phyloP scores from a whole-genome alignment of 2,113 vertebrate species.

The Illadopsis cleaveri region DNA sequence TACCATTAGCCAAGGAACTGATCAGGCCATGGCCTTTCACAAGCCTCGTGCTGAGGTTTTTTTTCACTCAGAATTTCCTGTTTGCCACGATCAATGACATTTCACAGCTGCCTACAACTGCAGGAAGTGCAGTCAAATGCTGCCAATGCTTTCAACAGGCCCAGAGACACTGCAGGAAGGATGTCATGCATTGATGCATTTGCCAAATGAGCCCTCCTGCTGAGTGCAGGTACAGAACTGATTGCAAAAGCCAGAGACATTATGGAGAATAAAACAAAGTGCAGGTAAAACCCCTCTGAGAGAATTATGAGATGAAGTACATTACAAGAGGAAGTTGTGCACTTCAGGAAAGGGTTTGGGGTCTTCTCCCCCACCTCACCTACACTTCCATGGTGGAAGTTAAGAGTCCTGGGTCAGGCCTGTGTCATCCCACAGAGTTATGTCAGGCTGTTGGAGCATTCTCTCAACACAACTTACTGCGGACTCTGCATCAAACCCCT shows the following conservation, averaged over 20 bases:
- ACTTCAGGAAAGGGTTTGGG: background rate
- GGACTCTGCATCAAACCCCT: background rate
- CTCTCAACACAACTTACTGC: rapidly evolving
- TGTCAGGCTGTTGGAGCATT: rapidly evolving
- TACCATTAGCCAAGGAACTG: background rate
- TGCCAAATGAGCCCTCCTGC: background rate
- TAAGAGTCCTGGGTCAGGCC: background rate
- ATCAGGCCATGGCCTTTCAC: background rate
- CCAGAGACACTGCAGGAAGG: background rate
- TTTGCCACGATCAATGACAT: background rate
- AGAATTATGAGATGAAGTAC: background rate
- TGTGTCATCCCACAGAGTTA: background rate
- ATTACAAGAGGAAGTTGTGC: background rate
- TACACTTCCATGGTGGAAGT: background rate
- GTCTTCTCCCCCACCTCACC: background rate
- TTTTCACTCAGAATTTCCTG: background rate
- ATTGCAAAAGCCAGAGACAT: background rate
- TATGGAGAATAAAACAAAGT: rapidly evolving
- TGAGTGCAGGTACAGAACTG: background rate
- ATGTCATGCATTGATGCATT: background rate
- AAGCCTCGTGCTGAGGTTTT: rapidly evolving
- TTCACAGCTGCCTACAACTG: background rate
- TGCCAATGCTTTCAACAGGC: background rate
- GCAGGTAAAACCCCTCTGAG: background rate
- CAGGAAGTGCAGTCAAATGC: background rate